Base-by-base conservation (phyloP, 2,888 invertebrate genomes). In the Drymonia ruficornis region DNA sequence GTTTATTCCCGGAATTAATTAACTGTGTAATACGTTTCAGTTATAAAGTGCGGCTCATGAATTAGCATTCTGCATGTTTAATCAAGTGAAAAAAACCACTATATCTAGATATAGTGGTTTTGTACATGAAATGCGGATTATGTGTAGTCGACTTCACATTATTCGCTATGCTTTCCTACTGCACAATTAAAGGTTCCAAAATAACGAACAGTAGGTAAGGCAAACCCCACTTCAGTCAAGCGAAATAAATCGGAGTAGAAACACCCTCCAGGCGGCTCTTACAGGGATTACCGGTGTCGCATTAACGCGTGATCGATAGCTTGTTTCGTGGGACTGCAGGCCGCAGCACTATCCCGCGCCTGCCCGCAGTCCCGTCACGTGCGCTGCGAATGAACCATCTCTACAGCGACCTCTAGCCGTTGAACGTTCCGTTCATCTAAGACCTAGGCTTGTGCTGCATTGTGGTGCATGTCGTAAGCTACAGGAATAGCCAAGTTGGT, bases 301-400 rank as follows among this genome's bases (percentile, higher is more conserved):
- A 78, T 81, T 83, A 77, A 73, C 73, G 65, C 65, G 77, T 83
- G 81, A 86, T 85, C 80, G 80, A 82, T 82, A 76, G 76, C 68
- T 56, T 58, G 54, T 65, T 63, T 70, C 65, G 63, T 59, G 54
- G 50, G 56, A 34, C 57, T 66, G 70, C 63, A 67, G 61, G 67
- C 72, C 65, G 64, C 79, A 72, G 61, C 78, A 78, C 77, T 77
- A 74, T 65, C 52, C 51, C 55, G 67, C 63, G 59, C 59, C 68
- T 67, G 71, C 63, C 61, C 63, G 67, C 59, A 84, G 79, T 80
- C 84, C 59, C 61, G 74, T 78, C 86, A 86, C 85, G 86, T 83
- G 68, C 78, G 70, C 62, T 69, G 73, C 74, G 75, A 76, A 76
- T 82, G 83, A 81, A 81, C 83, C 81, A 83, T 83, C 82, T 78